A percentile compares a stretch with the other conserved stretches of the same genome.
These are phyloP conservation scores for Yponomeuta evonymella DNA, from an alignment of 2,888 invertebrate species.

Conservation along the genomic window DNA sequence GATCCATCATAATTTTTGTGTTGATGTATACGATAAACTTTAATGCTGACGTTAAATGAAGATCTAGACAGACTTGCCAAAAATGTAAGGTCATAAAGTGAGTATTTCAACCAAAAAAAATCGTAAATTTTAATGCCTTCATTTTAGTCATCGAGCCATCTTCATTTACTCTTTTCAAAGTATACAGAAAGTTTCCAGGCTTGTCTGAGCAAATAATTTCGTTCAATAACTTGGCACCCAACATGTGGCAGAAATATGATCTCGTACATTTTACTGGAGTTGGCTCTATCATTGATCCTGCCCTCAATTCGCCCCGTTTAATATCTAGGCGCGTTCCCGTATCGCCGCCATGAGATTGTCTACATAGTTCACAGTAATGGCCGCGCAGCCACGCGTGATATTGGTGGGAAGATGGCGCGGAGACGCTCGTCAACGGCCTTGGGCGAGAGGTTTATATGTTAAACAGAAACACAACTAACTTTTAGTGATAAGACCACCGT, in stretches of 20 bases:
- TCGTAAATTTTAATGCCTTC: not conserved
- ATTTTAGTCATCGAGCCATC: not conserved
- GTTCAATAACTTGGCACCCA: too few species aligned
- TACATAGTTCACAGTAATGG: conserved; percentile 1
- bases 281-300: not conserved
- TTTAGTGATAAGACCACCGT: not conserved
- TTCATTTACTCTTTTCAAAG: not conserved
- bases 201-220: not conserved
- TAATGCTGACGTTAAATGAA: too few species aligned
- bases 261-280: not conserved
- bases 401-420: not conserved
- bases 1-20: too few species aligned
- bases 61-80: too few species aligned
- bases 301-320: not conserved
- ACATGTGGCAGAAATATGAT: too few species aligned
- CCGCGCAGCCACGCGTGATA: conserved; percentile 1
- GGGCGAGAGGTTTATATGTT: not conserved
- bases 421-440: not conserved
- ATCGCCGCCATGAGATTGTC: not conserved
- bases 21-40: too few species aligned
- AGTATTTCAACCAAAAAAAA: not conserved
- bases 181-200: not conserved
- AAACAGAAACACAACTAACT: not conserved
- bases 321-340: not conserved
- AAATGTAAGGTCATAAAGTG: too few species aligned